Conservation (phyloP, 2,113 vertebrate genomes). For the Athene cunicularia region DNA sequence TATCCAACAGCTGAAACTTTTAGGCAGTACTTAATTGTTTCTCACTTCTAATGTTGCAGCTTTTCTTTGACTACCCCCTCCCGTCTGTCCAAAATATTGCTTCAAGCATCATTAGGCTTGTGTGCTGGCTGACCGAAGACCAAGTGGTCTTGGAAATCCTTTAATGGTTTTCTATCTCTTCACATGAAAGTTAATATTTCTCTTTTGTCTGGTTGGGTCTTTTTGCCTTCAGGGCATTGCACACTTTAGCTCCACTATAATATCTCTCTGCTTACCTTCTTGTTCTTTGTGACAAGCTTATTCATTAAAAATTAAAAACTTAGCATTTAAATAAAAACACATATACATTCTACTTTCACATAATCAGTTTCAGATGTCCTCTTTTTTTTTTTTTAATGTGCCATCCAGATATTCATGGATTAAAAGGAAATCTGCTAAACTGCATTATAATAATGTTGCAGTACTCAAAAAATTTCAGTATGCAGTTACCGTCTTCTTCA, state of each 20-base stretch:
- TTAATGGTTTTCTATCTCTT: not conserved
- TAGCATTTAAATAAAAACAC: not conserved
- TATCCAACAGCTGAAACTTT: not conserved
- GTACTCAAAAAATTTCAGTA: not conserved
- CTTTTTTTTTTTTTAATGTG: not conserved
- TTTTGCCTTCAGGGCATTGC: not conserved
- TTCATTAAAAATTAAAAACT: not conserved
- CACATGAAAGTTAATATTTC: not conserved
- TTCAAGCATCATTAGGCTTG: not conserved
- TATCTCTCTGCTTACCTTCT: not conserved
- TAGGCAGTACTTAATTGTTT: not conserved
- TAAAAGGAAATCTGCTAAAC: not conserved
- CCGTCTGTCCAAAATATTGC: not conserved
- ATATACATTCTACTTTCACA: not conserved
- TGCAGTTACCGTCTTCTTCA: not conserved
- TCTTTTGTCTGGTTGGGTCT: not conserved
- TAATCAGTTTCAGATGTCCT: not conserved
- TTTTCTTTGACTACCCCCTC: not conserved
- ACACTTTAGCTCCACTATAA: not conserved
- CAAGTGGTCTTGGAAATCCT: not conserved
- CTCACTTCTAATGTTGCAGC: not conserved
- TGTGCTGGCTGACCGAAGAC: not conserved
- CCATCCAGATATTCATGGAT: not conserved
- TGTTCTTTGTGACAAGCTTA: not conserved
- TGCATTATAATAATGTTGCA: not conserved